Conservation (phyloP, 2,888 invertebrate species). For the Lepidocyrtoides sp. region DNA sequence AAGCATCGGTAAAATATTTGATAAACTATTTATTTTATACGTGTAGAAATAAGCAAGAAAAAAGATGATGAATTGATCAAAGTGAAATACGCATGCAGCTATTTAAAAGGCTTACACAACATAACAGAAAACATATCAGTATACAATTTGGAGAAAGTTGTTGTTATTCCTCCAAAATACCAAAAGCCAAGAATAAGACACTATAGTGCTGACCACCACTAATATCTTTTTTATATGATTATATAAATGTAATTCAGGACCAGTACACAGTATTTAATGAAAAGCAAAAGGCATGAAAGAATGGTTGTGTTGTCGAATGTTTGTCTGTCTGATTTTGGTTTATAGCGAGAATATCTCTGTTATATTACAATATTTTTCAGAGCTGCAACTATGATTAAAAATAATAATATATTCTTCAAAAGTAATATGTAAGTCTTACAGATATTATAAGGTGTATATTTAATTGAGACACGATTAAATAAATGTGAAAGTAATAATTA, state of each 20-base stretch:
- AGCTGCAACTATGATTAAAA: constrained; percentile 8
- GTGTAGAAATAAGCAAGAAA: neutral
- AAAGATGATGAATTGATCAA: constrained; percentile 22
- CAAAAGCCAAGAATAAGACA: constrained; percentile 63
- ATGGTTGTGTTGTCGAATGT: constrained; percentile 70
- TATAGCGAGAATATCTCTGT: neutral
- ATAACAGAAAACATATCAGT: constrained; percentile 76
- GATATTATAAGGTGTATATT: neutral
- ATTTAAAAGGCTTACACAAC: constrained; percentile 53
- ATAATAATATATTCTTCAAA: neutral
- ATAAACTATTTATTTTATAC: constrained; percentile 29
- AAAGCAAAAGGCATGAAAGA: constrained; percentile 24
- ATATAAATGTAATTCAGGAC: constrained; percentile 55
- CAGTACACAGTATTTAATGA: constrained; percentile 75
- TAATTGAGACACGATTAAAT: too few relatives aligned
- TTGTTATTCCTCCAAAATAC: constrained; percentile 19
- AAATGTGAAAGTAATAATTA: neutral
- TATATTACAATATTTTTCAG: neutral
- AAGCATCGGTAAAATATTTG: too few relatives aligned
- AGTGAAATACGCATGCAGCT: constrained; percentile 64
- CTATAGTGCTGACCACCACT: constrained; percentile 67
- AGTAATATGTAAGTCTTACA: neutral
- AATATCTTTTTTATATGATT: constrained; percentile 8
- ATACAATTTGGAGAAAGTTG: constrained; percentile 49
- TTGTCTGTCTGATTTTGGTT: constrained; percentile 35